A percentile compares a stretch with the other conserved stretches of the same genome.
Evolutionary conservation across 2,113 vertebrate genomes (phyloP).

Genomic region (Tachycineta bicolor): DNA sequence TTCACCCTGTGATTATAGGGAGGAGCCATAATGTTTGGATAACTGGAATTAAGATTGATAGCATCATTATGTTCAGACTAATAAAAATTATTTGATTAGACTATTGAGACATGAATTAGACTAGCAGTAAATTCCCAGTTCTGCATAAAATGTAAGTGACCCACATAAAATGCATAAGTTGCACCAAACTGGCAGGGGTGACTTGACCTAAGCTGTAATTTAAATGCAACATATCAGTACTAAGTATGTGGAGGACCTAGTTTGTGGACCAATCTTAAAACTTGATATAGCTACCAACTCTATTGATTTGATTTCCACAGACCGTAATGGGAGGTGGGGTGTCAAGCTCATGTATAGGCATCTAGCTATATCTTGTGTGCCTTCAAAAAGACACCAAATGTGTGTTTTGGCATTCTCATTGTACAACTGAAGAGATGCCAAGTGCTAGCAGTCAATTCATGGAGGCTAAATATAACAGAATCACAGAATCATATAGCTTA

Average conservation of each 20-base stretch:
- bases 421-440: neutral
- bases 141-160: neutral
- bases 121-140: neutral
- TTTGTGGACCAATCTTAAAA: neutral
- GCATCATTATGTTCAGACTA: neutral
- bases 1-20: neutral
- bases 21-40: neutral
- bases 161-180: neutral
- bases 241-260: neutral
- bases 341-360: neutral
- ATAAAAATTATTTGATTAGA: neutral
- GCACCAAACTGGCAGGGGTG: neutral
- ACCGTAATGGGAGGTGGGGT: neutral
- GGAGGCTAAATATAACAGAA: neutral
- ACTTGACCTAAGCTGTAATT: neutral
- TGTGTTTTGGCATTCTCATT: neutral
- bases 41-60: neutral
- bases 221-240: neutral
- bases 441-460: neutral
- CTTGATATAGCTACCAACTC: neutral
- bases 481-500: neutral
- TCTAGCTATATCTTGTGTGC: neutral
- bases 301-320: neutral
- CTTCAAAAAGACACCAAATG: neutral
- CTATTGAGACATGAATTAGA: neutral